Evolutionary conservation across 2,113 vertebrate genomes (phyloP).

Genomic region (Colossoma macropomum): DNA sequence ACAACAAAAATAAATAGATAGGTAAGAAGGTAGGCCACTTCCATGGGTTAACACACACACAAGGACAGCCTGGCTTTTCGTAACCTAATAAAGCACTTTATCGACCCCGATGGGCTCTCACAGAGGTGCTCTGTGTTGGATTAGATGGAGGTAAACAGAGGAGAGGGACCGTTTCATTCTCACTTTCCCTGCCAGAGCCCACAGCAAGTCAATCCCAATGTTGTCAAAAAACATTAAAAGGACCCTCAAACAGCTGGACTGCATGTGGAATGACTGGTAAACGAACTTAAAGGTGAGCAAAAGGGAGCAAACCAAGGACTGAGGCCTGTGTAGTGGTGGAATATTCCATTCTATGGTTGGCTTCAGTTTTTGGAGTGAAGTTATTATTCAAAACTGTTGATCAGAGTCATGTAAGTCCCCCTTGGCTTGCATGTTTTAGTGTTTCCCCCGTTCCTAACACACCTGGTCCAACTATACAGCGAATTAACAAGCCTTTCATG

Average conservation of each 20-base stretch:
- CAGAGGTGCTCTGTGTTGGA: conserved; percentile 48
- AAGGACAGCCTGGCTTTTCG: conserved; percentile 11
- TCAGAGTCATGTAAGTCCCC: too few species aligned
- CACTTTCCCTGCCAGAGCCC: conserved; percentile 26
- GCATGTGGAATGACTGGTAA: not conserved
- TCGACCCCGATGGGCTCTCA: conserved; percentile 61
- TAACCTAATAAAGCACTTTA: conserved; percentile 45
- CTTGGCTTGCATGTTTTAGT: too few species aligned
- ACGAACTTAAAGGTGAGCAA: not conserved
- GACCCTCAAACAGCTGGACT: not conserved
- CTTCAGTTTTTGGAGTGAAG: too few species aligned
- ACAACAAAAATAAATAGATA: too few species aligned
- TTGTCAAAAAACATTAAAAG: conserved; percentile 26
- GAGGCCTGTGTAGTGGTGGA: too few species aligned
- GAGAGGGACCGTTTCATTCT: conserved; percentile 23
- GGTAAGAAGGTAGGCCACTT: not conserved
- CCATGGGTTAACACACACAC: not conserved
- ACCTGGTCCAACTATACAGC: too few species aligned
- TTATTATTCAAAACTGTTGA: too few species aligned
- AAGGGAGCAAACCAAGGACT: not conserved
- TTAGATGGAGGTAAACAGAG: conserved; percentile 58
- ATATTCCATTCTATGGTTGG: too few species aligned
- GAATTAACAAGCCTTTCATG: too few species aligned
- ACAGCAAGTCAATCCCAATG: conserved; percentile 59
- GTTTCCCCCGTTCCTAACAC: too few species aligned